A percentile compares a stretch with the other conserved stretches of the same genome.
Conservation (phyloP, 2,113 vertebrate species). For the Mesembrinibis cayennensis region DNA sequence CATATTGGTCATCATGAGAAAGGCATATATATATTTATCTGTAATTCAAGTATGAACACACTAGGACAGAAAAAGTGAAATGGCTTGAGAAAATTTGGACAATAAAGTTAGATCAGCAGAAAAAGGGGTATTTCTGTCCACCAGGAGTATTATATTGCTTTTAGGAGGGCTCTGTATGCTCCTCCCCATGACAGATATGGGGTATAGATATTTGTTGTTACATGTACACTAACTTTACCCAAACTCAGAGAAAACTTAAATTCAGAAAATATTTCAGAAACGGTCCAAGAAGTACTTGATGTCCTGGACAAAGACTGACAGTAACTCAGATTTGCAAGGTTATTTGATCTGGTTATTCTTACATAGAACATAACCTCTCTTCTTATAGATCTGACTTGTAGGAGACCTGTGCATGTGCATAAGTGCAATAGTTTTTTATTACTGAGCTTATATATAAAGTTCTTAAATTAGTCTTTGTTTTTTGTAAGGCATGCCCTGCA, state of each 20-base stretch:
- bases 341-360: not conserved
- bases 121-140: not conserved
- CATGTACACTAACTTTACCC: not conserved
- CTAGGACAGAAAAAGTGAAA: not conserved
- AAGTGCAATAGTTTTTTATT: not conserved
- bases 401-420: not conserved
- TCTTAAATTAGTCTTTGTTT: not conserved
- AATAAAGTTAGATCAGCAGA: not conserved
- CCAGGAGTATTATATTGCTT: not conserved
- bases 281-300: not conserved
- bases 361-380: not conserved
- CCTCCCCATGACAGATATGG: not conserved
- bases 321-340: not conserved
- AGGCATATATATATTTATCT: not conserved
- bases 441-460: not conserved
- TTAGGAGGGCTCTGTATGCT: not conserved
- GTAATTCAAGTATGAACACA: not conserved
- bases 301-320: not conserved
- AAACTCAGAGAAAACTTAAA: not conserved
- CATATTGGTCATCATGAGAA: not conserved
- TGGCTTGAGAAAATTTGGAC: not conserved
- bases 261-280: not conserved
- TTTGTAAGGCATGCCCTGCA: not conserved
- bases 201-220: not conserved
- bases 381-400: not conserved